phyloP scores from a whole-genome alignment of 2,113 vertebrate species.

The Eolophus roseicapilla region DNA sequence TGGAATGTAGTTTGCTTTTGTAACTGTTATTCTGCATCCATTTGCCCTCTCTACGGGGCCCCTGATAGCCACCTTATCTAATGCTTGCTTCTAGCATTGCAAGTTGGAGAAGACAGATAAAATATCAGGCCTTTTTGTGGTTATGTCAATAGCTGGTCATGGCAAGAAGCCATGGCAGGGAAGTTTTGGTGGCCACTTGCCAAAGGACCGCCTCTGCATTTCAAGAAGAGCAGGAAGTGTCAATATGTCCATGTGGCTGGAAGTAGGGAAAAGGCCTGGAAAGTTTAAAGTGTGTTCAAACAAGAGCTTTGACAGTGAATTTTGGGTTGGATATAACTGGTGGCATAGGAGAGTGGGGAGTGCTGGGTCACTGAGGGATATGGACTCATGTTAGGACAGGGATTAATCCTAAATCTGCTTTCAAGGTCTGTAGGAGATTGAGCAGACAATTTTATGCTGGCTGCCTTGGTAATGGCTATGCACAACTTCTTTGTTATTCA shows the following conservation, averaged over 20 bases:
- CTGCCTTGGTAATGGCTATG: neutral
- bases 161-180: neutral
- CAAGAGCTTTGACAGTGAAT: neutral
- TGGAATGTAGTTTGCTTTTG: neutral
- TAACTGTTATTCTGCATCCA: neutral
- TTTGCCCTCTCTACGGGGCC: neutral
- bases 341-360: neutral
- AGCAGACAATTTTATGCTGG: neutral
- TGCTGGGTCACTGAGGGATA: neutral
- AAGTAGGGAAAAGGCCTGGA: neutral
- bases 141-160: accelerated
- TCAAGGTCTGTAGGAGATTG: neutral
- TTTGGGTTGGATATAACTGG: neutral
- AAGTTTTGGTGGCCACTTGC: neutral
- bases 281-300: neutral
- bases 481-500: neutral
- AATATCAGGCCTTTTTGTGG: neutral
- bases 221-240: neutral
- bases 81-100: neutral
- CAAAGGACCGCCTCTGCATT: neutral
- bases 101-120: neutral
- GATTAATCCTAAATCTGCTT: neutral
- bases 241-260: accelerated
- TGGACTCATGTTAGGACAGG: neutral
- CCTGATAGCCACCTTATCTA: neutral